These are phyloP conservation scores for Brachionus angularis DNA, from an alignment of 1,140 invertebrate genomes.

Conservation along the genomic window DNA sequence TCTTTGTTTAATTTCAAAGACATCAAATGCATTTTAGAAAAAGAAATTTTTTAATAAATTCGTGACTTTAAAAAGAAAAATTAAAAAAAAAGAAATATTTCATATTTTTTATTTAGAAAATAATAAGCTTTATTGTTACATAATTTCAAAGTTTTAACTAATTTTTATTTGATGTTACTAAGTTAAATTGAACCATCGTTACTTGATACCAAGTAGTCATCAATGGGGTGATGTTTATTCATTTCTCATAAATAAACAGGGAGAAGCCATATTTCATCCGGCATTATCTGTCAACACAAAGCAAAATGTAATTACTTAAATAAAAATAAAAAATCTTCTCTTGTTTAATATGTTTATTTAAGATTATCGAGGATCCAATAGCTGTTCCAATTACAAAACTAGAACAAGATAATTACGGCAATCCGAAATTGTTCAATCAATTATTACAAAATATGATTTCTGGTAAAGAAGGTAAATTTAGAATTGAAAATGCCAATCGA, in stretches of 20 bases:
- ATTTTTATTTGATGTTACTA: too few relatives aligned
- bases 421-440: conserved; percentile 52
- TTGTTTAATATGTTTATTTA: conserved; percentile 31
- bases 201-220: conserved; percentile 55
- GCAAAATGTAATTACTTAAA: conserved; percentile 47
- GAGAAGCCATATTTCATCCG: conserved; percentile 59
- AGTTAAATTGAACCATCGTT: too few relatives aligned
- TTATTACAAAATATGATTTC: conserved; percentile 53
- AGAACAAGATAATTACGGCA: conserved; percentile 54
- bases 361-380: conserved; percentile 58
- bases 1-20: too few relatives aligned
- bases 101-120: too few relatives aligned
- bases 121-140: too few relatives aligned
- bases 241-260: conserved; percentile 58
- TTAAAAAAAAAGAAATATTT: too few relatives aligned
- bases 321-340: not conserved
- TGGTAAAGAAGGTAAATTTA: conserved; percentile 49
- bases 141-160: too few relatives aligned
- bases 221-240: conserved; percentile 59
- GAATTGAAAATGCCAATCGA: conserved; percentile 9
- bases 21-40: too few relatives aligned
- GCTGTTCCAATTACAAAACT: conserved; percentile 58
- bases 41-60: too few relatives aligned
- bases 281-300: conserved; percentile 56
- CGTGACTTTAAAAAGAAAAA: too few relatives aligned